phyloP scores from a whole-genome alignment of 1,140 invertebrate genomes.

The Paracyclopina nana region DNA sequence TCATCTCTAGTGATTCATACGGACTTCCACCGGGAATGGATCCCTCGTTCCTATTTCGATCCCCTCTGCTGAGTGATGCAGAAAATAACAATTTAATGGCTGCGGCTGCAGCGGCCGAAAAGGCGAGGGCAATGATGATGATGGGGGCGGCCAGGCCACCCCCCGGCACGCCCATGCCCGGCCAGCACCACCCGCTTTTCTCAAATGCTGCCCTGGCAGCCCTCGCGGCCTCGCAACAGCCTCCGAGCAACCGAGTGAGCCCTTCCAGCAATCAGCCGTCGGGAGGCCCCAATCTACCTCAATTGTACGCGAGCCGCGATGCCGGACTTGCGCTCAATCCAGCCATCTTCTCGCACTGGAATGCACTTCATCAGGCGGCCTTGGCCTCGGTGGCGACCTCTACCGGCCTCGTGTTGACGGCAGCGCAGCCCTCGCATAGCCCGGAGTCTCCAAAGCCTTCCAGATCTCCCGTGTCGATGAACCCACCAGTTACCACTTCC shows the following conservation, averaged over 20 bases:
- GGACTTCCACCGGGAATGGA: slow-evolving; percentile 21
- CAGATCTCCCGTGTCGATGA: no score
- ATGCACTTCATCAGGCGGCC: no score
- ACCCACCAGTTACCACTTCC: no score
- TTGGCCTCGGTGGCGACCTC: no score
- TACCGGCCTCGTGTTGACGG: no score
- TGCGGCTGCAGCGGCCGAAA: not conserved
- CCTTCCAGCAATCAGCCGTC: slow-evolving; percentile 5
- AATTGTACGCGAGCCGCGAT: no score
- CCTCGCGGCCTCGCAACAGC: not conserved
- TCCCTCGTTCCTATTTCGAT: slow-evolving; percentile 20
- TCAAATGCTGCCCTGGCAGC: not conserved
- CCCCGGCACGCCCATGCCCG: not conserved
- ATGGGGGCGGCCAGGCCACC: slow-evolving; percentile 1
- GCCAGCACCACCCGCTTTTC: not conserved
- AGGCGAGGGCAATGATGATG: slow-evolving; percentile 2
- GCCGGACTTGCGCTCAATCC: no score
- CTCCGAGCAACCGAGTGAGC: not conserved
- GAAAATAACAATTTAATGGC: slow-evolving; percentile 1
- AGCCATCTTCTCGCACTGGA: no score
- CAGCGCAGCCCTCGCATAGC: no score
- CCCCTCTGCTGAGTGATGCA: slow-evolving; percentile 17
- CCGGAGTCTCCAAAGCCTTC: no score
- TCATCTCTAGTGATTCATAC: slow-evolving; percentile 21
- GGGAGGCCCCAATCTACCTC: no score